Percentiles rank a stretch among this genome's conserved stretches.
Evolutionary conservation across 2,888 invertebrate genomes (phyloP).

Genomic region (Nephrotoma appendiculata): DNA sequence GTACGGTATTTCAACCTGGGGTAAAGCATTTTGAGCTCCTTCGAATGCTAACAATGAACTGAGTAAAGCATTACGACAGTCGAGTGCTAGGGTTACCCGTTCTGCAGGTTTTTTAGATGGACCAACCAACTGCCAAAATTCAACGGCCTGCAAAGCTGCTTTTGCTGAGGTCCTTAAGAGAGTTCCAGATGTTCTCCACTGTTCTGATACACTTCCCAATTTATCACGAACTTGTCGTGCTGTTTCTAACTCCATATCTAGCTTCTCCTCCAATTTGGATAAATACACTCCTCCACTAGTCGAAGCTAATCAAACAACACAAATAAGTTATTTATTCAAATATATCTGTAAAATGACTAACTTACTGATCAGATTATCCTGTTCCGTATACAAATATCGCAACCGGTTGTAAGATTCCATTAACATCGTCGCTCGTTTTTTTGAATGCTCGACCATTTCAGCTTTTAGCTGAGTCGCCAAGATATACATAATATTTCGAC

Average conservation of each 20-base stretch:
- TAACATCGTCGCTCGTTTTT: constrained; percentile 22
- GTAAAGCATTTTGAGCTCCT: constrained; percentile 27
- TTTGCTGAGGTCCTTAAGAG: constrained; percentile 26
- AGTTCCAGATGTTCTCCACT: constrained; percentile 31
- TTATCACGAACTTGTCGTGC: constrained; percentile 29
- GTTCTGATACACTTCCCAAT: constrained; percentile 28
- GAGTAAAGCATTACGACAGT: constrained; percentile 25
- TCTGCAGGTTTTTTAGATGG: constrained; percentile 21
- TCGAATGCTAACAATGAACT: constrained; percentile 27
- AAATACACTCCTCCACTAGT: constrained; percentile 30
- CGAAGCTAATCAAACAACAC: constrained; percentile 17
- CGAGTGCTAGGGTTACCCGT: constrained; percentile 23
- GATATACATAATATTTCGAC: constrained; percentile 24
- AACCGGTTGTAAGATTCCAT: constrained; percentile 23
- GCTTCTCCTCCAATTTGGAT: constrained; percentile 26
- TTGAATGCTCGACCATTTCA: constrained; percentile 28
- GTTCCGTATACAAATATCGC: constrained; percentile 26
- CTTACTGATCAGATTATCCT: constrained; percentile 27
- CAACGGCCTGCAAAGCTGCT: constrained; percentile 23
- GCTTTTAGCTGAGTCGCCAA: constrained; percentile 22
- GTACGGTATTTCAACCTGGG: constrained; percentile 28
- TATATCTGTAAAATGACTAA: neutral
- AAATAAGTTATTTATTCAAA: neutral
- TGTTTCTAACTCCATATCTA: constrained; percentile 26
- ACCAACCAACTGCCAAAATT: constrained; percentile 23